Evolutionary conservation across 2,888 invertebrate genomes (phyloP), one percentile per base, ranked within the genome.

Genomic region (Thecocarcelia acutangulata): DNA sequence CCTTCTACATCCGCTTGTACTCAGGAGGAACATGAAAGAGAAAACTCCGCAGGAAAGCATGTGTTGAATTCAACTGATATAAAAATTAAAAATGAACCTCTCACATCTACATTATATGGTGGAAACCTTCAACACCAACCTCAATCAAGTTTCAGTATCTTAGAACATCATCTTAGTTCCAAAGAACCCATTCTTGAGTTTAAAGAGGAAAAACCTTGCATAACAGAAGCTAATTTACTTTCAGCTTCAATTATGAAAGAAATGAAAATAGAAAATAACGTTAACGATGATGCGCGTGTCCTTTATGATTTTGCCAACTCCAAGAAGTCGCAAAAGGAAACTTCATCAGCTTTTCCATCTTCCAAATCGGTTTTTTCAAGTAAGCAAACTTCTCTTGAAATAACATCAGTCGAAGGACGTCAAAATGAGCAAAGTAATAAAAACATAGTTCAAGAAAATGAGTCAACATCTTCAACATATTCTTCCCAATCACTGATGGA

Each of bases 251-350:
- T 76, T 19, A 73, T 74, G 19, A 73, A 69, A 28, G 77, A 76
- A 46, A 79, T 76, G 76, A 83, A 82, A 40, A 15, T 56, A 24
- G 76, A 82, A 54, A 77, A 79, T 61, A 86, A 86, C 40, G 89
- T 87, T 11, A 78, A 80, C 50, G 89, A 88, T 15, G 89, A 89
- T 83, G 89, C 89, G 0, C 86, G 88, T 1, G 89, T 89, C 0
- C 69, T 89, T 33, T 84, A 89, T 3, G 89, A 89, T 69, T 89
- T 89, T 83, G 89, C 88, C 17, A 87, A 88, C 8, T 89, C 88
- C 0, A 89, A 87, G 75, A 87, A 88, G 66, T 75, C 59, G 58
- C 54, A 80, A 28, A 56, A 79, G 4, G 63, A 75, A 46, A 13
- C 76, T 1, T 17, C 44, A 15, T 13, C 59, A 17, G 42, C 68